Base-by-base conservation (phyloP, 2,888 invertebrate species). In the Nemoura dubitans region DNA sequence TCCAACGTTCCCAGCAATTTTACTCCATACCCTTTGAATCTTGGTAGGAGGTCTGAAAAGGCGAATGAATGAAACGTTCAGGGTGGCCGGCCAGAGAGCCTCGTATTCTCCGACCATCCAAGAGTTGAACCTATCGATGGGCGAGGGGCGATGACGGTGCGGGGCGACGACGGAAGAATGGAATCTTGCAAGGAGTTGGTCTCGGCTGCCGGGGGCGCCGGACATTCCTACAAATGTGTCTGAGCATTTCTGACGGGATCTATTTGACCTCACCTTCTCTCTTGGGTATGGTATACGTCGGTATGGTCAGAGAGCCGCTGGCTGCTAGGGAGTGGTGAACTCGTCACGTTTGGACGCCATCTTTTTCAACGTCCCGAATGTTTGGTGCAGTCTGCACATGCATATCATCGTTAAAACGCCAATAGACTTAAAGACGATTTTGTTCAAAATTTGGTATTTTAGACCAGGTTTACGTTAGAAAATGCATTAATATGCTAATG, bases 191-290 rank as follows among this genome's bases (percentile, higher is more conserved):
- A 77, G 21, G 86, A 85, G 87, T 86, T 87, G 87, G 36, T 36
- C 84, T 86, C 80, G 82, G 91, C 90, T 91, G 92, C 93, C 93
- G 91, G 92, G 92, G 93, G 93, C 93, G 93, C 93, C 93, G 91
- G 93, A 92, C 92, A 93, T 93, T 92, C 92, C 92, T 92, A 91
- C 91, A 92, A 59, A 59, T 59, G 59, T 59, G 86, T 86, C 81
- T 29, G 30, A 81, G 78, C 78, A 26, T 14, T 27, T 78, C 78
- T 78, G 30, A 83, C 43, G 26, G 87, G 21, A 59, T 59, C 14
- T 59, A 59, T 88, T 86, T 88, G 88, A 88, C 88, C 87, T 88
- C 88, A 88, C 88, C 87, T 87, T 83, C 76, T 78, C 86, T 78
- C 86, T 26, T 77, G n/a, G 86, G 78, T 78, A 81, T 30, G 86